A percentile compares a stretch with the other conserved stretches of the same genome.
Evolutionary conservation across 2,113 vertebrate species (phyloP).

Genomic region (Anarrhichthys ocellatus): DNA sequence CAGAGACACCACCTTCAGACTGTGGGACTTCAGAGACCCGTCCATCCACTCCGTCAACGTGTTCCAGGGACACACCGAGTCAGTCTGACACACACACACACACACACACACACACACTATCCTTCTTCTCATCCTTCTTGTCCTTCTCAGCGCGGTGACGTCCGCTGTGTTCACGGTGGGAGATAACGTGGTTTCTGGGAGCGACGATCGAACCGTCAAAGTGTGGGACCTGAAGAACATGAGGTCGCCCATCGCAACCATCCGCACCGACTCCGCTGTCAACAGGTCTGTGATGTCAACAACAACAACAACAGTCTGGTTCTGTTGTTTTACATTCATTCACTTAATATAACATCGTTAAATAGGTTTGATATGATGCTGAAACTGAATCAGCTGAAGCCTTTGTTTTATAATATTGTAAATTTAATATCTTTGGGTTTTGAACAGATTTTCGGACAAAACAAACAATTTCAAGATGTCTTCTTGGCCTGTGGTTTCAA

Average conservation of each 20-base stretch:
- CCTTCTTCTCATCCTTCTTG: not conserved
- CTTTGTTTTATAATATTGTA: too few species aligned
- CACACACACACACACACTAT: not conserved
- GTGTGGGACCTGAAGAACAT: slow-evolving; percentile 99
- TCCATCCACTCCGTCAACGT: slow-evolving; percentile 99
- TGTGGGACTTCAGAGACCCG: slow-evolving; percentile 99
- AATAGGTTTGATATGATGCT: too few species aligned
- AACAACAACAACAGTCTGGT: too few species aligned
- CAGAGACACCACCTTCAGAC: slow-evolving; percentile 96
- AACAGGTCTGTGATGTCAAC: slow-evolving; percentile 86
- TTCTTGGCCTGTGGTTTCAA: too few species aligned
- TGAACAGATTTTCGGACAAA: too few species aligned
- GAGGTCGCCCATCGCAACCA: slow-evolving; percentile 98
- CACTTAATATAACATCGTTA: too few species aligned
- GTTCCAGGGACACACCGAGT: slow-evolving; percentile 99
- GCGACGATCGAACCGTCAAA: slow-evolving; percentile 97
- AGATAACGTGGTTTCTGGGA: slow-evolving; percentile 97
- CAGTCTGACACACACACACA: slow-evolving; percentile 74
- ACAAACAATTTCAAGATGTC: too few species aligned
- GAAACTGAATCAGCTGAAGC: too few species aligned
- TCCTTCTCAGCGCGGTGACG: slow-evolving; percentile 91
- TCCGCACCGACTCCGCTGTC: slow-evolving; percentile 97
- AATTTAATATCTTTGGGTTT: too few species aligned
- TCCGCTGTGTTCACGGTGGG: slow-evolving; percentile 98
- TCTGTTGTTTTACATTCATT: too few species aligned